Percentiles rank a stretch among this genome's conserved stretches.
phyloP scores from a whole-genome alignment of 2,888 invertebrate genomes.

The Cantharis rufa region DNA sequence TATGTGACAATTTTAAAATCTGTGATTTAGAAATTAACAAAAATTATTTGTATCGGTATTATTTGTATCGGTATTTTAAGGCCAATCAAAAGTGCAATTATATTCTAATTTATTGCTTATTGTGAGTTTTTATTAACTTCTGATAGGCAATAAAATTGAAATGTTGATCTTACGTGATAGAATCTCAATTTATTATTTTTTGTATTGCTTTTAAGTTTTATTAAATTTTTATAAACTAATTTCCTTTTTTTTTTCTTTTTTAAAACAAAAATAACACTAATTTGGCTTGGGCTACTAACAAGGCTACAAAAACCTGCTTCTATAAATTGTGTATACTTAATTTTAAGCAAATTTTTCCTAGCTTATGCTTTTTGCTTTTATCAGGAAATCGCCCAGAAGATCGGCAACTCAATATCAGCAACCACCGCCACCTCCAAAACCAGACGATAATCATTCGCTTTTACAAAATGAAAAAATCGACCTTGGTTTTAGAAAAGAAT shows the following conservation, averaged over 20 bases:
- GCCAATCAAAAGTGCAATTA: neutral
- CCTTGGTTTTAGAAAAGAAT: constrained; percentile 57
- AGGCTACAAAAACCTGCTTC: neutral
- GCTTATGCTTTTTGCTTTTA: constrained; percentile 25
- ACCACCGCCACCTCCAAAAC: constrained; percentile 57
- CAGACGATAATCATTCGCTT: constrained; percentile 73
- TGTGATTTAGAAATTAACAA: neutral
- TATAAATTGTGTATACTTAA: neutral
- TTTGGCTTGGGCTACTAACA: neutral
- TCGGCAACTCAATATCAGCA: constrained; percentile 50
- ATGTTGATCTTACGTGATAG: neutral
- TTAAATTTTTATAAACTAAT: neutral
- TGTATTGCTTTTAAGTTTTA: neutral
- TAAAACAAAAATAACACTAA: neutral
- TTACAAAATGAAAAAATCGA: constrained; percentile 53
- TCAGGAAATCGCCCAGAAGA: constrained; percentile 52
- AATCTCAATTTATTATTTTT: neutral
- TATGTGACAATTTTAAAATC: neutral
- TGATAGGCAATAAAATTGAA: neutral
- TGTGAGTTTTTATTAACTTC: neutral
- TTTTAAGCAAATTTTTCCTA: neutral
- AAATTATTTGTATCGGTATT: too few relatives aligned
- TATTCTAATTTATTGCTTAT: neutral
- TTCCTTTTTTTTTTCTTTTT: neutral
- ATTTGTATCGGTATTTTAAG: too few relatives aligned